Base-by-base conservation (phyloP, 2,797 vertebrate species). In the Parauchenoglanis ngamensis region DNA sequence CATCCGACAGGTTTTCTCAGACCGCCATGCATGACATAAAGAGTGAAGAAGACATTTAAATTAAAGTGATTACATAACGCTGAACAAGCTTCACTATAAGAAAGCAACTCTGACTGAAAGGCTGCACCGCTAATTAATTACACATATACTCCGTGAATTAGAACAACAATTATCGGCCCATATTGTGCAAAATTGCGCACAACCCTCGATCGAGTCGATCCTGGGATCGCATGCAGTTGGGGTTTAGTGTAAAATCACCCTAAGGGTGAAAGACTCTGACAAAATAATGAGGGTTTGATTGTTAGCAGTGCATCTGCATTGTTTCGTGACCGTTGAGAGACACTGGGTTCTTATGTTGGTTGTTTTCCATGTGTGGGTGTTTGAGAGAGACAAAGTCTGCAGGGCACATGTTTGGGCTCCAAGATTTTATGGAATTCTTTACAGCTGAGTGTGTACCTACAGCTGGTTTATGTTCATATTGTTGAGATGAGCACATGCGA, bases 381-480 rank as follows among this genome's bases (percentile, higher is more conserved):
- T 52, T 86, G 31, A 28, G 35, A 67, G 52, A 82, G 21, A 59
- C 17, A 49, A 1, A 63, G 86, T 85, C 82, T 87, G 88, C 49
- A 63, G 49, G 68, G 77, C 86, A 87, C 77, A 87, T 89, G 76
- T 87, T 83, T 78, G 67, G 68, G 35, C 49, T 85, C 76, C 35
- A 54, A 83, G 44, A 59, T 54, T 57, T 63, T 84, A 49, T 59
- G 85, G 82, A 79, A 82, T 85, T 40, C 49, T 56, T 5, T 78
- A 81, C 12, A 82, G 35, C 76, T 59, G 11, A 49, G 52, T 2
- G 17, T 65, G 35, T 17, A 72, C 72, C 40, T 77, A 13, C 76
- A 82, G 67, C 52, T 85, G 57, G 46, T 85, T 89, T 67, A 67
- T 68, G 80, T 82, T 67, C 65, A 15, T 40, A 40, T 57, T 28